Evolutionary conservation across 2,888 invertebrate species (phyloP).

Genomic region (Nasonia oneida): DNA sequence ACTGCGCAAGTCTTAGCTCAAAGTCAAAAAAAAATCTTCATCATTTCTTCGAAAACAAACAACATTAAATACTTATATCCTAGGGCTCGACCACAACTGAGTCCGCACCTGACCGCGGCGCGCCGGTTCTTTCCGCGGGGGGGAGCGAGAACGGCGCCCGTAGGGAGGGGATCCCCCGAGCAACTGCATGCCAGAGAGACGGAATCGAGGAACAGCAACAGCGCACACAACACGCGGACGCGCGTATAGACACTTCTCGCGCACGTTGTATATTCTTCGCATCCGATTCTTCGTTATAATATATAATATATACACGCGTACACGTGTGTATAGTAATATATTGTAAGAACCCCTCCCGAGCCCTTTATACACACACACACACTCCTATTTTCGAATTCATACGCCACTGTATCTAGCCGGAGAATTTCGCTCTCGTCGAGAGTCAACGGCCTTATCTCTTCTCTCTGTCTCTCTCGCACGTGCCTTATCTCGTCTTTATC

Average conservation of each 20-base stretch:
- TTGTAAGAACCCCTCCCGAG: background rate
- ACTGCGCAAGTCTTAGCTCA: too few relatives aligned
- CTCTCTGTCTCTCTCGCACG: slow-evolving; percentile 7
- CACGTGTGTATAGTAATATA: background rate
- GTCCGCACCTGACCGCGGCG: background rate
- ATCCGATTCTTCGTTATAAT: background rate
- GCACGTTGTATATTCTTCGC: background rate
- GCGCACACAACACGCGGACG: slow-evolving; percentile 69
- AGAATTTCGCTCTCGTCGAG: slow-evolving; percentile 52
- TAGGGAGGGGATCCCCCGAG: slow-evolving; percentile 62
- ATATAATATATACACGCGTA: background rate
- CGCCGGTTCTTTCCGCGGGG: background rate
- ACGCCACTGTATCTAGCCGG: background rate
- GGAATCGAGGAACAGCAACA: slow-evolving; percentile 60
- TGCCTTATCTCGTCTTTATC: background rate
- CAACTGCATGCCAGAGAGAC: slow-evolving; percentile 29
- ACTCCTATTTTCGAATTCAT: too few relatives aligned
- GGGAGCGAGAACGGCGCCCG: background rate
- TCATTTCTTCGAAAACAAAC: too few relatives aligned
- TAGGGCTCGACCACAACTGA: background rate
- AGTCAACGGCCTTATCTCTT: slow-evolving; percentile 74
- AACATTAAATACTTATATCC: background rate
- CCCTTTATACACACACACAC: too few relatives aligned
- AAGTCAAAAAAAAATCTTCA: too few relatives aligned
- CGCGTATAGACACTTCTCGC: background rate